A percentile compares a stretch with the other conserved stretches of the same genome.
phyloP scores from a whole-genome alignment of 1,140 invertebrate species.

The Phocides pigmalion region DNA sequence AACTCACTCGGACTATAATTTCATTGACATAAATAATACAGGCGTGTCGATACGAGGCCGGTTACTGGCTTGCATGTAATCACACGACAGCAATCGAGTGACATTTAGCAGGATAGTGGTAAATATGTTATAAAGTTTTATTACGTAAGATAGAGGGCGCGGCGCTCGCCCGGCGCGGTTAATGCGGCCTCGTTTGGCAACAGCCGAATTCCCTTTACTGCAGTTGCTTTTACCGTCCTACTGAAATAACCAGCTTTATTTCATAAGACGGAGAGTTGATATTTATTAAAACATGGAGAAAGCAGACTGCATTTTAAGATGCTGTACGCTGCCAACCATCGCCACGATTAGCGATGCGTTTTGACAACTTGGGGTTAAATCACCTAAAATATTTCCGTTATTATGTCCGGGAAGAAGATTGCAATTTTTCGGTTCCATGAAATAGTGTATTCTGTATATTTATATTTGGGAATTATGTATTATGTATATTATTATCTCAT shows the following conservation, averaged over 20 bases:
- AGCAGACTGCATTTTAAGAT: slow-evolving; percentile 7
- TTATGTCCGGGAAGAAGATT: slow-evolving; percentile 27
- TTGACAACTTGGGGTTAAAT: slow-evolving; percentile 31
- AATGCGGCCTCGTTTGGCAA: slow-evolving; percentile 30
- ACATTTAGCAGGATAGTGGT: slow-evolving; percentile 15
- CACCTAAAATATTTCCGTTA: slow-evolving; percentile 32
- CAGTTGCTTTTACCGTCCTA: background rate
- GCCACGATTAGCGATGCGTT: slow-evolving; percentile 33
- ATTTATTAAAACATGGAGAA: background rate
- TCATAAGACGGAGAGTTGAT: background rate
- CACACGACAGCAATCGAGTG: slow-evolving; percentile 10
- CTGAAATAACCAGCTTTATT: background rate
- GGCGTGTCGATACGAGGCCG: slow-evolving; percentile 2
- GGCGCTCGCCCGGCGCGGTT: slow-evolving; percentile 18
- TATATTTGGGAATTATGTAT: background rate
- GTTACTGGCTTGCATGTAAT: slow-evolving; percentile 5
- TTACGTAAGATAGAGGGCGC: slow-evolving; percentile 30
- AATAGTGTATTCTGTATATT: background rate
- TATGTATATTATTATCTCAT: too few species aligned
- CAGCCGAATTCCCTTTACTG: slow-evolving; percentile 1
- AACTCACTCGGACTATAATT: slow-evolving; percentile 13
- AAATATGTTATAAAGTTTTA: slow-evolving; percentile 35
- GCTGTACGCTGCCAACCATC: slow-evolving; percentile 24
- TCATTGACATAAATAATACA: slow-evolving; percentile 7
- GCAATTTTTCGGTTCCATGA: slow-evolving; percentile 4